Evolutionary conservation across 2,113 vertebrate species (phyloP).

Genomic region (Cichladusa arquata): DNA sequence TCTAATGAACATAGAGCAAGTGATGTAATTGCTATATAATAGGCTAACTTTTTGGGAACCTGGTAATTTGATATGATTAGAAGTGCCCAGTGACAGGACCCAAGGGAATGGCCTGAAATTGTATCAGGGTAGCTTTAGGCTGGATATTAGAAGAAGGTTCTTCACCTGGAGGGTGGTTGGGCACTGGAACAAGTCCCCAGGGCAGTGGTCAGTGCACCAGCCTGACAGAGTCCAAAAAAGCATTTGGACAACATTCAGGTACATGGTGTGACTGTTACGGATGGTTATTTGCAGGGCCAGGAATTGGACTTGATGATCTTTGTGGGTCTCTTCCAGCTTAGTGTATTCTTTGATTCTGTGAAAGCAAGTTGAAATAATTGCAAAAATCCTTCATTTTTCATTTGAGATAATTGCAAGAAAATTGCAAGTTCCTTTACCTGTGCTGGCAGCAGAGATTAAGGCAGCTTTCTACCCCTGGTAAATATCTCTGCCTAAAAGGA

Average conservation of each 20-base stretch:
- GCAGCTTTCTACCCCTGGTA: neutral
- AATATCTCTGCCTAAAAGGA: neutral
- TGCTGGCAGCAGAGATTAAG: neutral
- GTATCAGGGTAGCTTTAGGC: neutral
- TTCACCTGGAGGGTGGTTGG: neutral
- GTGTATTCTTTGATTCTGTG: neutral
- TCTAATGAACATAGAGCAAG: neutral
- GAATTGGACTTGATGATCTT: neutral
- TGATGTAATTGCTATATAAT: neutral
- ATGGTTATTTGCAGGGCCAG: neutral
- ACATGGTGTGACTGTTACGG: neutral
- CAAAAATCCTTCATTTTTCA: neutral
- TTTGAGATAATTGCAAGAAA: neutral
- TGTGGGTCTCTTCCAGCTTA: neutral
- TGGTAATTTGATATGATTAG: neutral
- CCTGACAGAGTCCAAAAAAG: neutral
- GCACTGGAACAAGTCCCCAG: neutral
- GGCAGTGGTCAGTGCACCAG: neutral
- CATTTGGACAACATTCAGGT: neutral
- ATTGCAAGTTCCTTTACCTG: neutral
- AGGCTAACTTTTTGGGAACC: neutral
- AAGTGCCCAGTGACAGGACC: neutral
- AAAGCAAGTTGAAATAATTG: neutral
- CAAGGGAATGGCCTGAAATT: neutral
- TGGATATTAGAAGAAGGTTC: neutral